Conservation (phyloP, 2,797 vertebrate species). For the Alca torda region DNA sequence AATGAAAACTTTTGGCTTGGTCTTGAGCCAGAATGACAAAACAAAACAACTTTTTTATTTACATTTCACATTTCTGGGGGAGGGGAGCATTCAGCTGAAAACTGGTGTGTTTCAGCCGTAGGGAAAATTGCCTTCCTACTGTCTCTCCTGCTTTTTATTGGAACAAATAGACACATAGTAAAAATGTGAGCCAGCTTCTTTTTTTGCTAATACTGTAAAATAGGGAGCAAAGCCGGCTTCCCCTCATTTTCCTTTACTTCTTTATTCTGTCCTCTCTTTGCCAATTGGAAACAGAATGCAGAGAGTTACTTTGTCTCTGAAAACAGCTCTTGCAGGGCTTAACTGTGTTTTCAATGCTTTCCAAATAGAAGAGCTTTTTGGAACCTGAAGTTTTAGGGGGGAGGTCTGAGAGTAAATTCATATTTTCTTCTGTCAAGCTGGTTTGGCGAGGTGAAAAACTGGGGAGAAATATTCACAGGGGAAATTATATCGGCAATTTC, state of each 20-base stretch:
- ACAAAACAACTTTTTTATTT: background rate
- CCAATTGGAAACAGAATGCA: conserved; percentile 35
- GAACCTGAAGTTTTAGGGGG: background rate
- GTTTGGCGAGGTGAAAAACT: background rate
- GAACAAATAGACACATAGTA: conserved; percentile 38
- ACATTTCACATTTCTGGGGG: background rate
- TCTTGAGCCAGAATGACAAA: background rate
- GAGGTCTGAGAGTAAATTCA: background rate
- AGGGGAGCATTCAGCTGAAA: background rate
- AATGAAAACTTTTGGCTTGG: background rate
- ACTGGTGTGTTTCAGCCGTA: background rate
- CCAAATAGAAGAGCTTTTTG: background rate
- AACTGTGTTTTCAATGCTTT: conserved; percentile 23
- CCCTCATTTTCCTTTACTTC: conserved; percentile 44
- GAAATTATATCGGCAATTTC: background rate
- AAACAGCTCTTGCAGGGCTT: background rate
- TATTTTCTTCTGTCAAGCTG: background rate
- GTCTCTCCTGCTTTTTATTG: background rate
- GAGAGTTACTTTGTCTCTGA: conserved; percentile 28
- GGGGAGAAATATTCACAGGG: background rate
- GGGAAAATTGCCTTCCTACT: conserved; percentile 16
- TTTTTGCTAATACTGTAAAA: background rate
- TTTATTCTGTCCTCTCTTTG: conserved; percentile 39
- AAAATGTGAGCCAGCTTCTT: conserved; percentile 17
- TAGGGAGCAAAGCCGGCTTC: conserved; percentile 8